phyloP scores from a whole-genome alignment of 2,113 vertebrate genomes.

The Merops nubicus region DNA sequence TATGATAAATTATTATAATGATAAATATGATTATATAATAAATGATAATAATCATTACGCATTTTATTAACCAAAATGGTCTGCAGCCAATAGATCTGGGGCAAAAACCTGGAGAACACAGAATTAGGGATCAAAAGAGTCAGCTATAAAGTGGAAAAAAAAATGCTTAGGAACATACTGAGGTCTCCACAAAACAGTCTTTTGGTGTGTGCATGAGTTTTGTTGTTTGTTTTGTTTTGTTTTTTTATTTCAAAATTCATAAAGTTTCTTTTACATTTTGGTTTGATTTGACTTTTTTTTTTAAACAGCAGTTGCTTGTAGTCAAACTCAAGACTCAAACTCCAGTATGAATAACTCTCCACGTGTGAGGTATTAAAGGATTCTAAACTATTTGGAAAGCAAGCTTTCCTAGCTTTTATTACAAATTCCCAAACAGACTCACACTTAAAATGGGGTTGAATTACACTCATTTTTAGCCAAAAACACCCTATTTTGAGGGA shows the following conservation, averaged over 20 bases:
- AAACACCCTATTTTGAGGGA: background rate
- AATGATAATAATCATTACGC: too few relatives aligned
- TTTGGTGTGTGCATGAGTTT: slow-evolving; percentile 64
- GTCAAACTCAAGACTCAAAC: slow-evolving; percentile 64
- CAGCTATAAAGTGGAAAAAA: background rate
- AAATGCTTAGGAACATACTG: background rate
- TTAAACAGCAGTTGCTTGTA: slow-evolving; percentile 53
- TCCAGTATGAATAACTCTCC: slow-evolving; percentile 7
- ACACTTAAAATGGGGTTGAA: background rate
- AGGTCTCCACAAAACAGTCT: slow-evolving; percentile 6
- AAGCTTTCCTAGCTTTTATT: slow-evolving; percentile 24
- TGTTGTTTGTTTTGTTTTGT: background rate
- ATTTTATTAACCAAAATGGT: too few relatives aligned
- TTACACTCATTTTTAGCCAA: background rate
- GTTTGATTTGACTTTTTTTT: slow-evolving; percentile 26
- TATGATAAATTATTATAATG: too few relatives aligned
- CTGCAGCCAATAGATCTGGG: background rate
- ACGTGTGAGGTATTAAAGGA: slow-evolving; percentile 13
- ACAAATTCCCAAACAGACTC: background rate
- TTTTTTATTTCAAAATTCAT: slow-evolving; percentile 30
- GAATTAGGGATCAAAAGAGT: background rate
- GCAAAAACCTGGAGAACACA: background rate
- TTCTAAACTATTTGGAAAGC: slow-evolving; percentile 19
- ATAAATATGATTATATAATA: too few relatives aligned
- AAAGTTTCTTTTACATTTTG: slow-evolving; percentile 28